Conservation (phyloP, 2,797 vertebrate species). For the Gymnodraco acuticeps region DNA sequence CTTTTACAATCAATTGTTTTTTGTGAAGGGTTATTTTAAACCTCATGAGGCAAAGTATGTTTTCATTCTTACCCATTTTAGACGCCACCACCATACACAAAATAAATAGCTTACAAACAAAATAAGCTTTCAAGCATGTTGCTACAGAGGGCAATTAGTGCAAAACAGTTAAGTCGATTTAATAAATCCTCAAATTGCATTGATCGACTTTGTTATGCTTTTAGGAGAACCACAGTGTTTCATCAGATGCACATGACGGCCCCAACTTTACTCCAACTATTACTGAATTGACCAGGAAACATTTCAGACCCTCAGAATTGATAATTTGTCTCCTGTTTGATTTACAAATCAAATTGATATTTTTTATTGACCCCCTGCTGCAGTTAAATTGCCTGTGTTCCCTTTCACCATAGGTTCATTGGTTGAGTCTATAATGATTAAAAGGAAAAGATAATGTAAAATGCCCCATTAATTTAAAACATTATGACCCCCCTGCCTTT, state of each 20-base stretch:
- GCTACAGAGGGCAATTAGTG: slow-evolving; percentile 22
- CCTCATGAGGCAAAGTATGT: not conserved
- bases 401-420: not conserved
- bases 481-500: slow-evolving; percentile 37
- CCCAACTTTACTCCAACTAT: not conserved
- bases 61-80: slow-evolving; percentile 1
- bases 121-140: slow-evolving; percentile 10
- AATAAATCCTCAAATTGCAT: slow-evolving; percentile 17
- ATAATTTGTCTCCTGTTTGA: not conserved
- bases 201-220: slow-evolving; percentile 7
- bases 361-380: not conserved
- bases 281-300: slow-evolving; percentile 19
- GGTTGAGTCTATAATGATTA: not conserved
- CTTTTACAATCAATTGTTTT: slow-evolving; percentile 5
- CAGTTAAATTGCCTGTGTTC: not conserved
- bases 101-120: slow-evolving; percentile 14
- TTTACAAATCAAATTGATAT: not conserved
- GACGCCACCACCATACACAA: slow-evolving; percentile 9
- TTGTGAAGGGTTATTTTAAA: slow-evolving; percentile 18
- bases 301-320: slow-evolving; percentile 11
- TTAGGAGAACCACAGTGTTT: not conserved
- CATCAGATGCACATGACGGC: not conserved
- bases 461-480: slow-evolving; percentile 5
- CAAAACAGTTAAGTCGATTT: slow-evolving; percentile 2
- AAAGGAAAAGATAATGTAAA: not conserved